A percentile compares a stretch with the other conserved stretches of the same genome.
Conservation (phyloP, 2,113 vertebrate species). For the Pangasianodon gigas region DNA sequence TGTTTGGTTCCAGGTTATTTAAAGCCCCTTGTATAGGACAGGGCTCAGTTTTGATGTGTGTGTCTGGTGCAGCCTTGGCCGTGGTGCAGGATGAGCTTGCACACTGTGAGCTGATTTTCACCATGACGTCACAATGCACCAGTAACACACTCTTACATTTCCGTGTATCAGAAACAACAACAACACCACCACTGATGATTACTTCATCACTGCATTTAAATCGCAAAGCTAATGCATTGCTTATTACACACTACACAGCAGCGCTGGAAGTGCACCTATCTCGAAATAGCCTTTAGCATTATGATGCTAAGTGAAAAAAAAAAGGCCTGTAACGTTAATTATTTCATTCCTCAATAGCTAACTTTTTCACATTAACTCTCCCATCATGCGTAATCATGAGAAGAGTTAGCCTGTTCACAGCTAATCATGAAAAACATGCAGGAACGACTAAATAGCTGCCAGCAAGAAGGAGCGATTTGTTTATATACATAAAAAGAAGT, state of each 20-base stretch:
- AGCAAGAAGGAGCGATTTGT: background rate
- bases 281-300: background rate
- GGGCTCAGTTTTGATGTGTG: constrained; percentile 12
- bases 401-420: background rate
- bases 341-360: background rate
- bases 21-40: background rate
- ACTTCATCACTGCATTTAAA: background rate
- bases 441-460: background rate
- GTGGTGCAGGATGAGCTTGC: background rate
- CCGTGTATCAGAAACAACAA: background rate
- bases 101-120: background rate
- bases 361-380: background rate
- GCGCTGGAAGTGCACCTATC: background rate
- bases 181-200: background rate
- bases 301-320: background rate
- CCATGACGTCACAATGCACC: constrained; percentile 29
- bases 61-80: background rate
- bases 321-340: background rate
- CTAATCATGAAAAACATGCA: background rate
- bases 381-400: background rate
- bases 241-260: background rate
- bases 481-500: background rate
- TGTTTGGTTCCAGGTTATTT: background rate
- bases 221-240: background rate
- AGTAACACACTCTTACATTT: background rate